Percentiles rank a stretch among this genome's conserved stretches.
Conservation (phyloP, 2,113 vertebrate species). For the Anarhynchus alexandrinus region DNA sequence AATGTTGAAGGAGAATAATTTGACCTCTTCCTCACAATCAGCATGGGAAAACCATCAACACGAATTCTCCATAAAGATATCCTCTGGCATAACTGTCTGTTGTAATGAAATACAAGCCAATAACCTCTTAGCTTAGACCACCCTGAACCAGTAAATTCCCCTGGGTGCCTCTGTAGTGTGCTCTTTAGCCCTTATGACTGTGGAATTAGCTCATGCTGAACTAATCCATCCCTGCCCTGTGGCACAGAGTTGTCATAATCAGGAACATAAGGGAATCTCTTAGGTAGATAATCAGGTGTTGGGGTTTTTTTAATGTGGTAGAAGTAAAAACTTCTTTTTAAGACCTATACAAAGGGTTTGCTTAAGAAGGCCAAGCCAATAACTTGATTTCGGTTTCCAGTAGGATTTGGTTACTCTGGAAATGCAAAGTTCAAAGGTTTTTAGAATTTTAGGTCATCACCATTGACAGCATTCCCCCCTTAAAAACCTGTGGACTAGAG, state of each 20-base stretch:
- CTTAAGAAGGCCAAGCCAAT: background rate
- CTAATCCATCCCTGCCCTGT: background rate
- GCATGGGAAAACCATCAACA: background rate
- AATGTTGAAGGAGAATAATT: conserved; percentile 15
- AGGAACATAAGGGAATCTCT: background rate
- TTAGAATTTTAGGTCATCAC: background rate
- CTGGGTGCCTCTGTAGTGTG: background rate
- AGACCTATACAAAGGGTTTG: background rate
- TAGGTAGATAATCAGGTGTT: background rate
- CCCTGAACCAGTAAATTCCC: background rate
- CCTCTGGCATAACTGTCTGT: background rate
- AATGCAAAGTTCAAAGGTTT: background rate
- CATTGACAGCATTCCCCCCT: background rate
- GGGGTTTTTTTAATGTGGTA: background rate
- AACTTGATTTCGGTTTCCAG: background rate
- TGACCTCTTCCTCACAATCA: background rate
- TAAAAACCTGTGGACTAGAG: background rate
- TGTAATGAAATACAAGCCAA: background rate
- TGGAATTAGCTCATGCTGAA: background rate
- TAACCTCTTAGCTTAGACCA: background rate
- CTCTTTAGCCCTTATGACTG: background rate
- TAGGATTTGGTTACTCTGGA: background rate
- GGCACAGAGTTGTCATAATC: background rate
- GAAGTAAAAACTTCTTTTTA: background rate
- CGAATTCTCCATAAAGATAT: background rate